Base-by-base conservation (phyloP, 2,113 vertebrate genomes). In the Rhinoderma darwinii region DNA sequence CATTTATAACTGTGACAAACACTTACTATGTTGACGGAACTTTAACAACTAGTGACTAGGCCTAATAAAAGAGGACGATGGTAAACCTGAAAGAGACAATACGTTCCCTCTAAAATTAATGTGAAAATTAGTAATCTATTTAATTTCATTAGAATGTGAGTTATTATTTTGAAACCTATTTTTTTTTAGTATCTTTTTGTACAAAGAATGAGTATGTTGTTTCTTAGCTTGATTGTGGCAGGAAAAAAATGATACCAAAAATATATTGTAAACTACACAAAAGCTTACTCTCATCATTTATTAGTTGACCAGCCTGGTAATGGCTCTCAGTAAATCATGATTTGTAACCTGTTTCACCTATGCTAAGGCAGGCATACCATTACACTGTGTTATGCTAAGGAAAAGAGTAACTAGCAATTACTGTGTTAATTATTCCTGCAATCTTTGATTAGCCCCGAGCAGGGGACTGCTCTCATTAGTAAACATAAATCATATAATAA, bases 401-500 rank as follows among this genome's bases (percentile, higher is more conserved):
- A 37, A 54, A 54, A 56, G 30, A 81, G 37, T 43, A 63, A 43
- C 78, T 43, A 18, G 39, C 63, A 43, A 81, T 81, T 61, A 81
- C 5, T 27, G 54, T 50, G 44, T 63, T 59, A 59, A 81, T 61
- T 81, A 63, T 81, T 59, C 78, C 20, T 80, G 30, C 78, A 80
- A 56, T 61, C 51, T 81, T 43, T 41, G 37, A 81, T 59, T 81
- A 63, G 35, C 56, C 35, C 25, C 15, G 56, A 27, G 78, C 78
- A 27, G 37, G 22, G 63, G 10, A 43, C 56, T 41, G 17, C 39
- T 61, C 10, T 81, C 35, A 81, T 81, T 81, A 81, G 35, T 63
- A 81, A 81, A 81, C 54, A 81, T 81, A 81, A 81, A 81, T 81
- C 78, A 59, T 81, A 56, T 11, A 51, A 78, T 78, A 78, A 78